Evolutionary conservation across 2,888 invertebrate genomes (phyloP), one percentile per base, ranked within the genome.

Genomic region (Stenodera caucasica): DNA sequence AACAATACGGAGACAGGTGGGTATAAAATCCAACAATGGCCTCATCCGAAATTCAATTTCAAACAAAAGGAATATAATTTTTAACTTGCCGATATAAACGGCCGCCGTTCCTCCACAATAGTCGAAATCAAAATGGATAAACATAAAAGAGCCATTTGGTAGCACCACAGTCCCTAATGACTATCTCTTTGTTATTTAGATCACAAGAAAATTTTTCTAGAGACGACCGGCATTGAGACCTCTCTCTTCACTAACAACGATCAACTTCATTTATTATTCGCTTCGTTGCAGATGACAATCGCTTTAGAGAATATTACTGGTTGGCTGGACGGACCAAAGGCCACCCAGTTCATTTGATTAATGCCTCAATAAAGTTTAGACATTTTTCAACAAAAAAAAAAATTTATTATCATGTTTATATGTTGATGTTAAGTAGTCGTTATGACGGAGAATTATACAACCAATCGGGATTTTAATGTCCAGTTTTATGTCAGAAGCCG

Each of bases 141-240:
- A 59, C 56, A 67, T 63, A 64, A 64, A 65, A 65, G 57, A 58
- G 57, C 61, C 62, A 66, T 66, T 65, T 61, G 58, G 37, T 37
- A 12, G 49, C 67, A 49, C 66, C 56, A 64, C 60, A 50, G 57
- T 57, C 56, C 60, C 56, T 69, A 67, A 69, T 69, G 67, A 69
- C 63, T 32, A 52, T 32, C 58, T 56, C 64, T 65, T 70, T 71
- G 71, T 71, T 66, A 71, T 70, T 71, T 67, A 67, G 68, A 71
- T 71, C 64, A 56, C 60, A 29, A 29, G 8, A 15, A 65, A 40
- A 32, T 32, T 12, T 8, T 7, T 15, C 45, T 30, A 15, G 26
- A 51, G 29, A 32, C 51, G 51, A 51, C 7, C 60, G 53, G 61
- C 35, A 14, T 35, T 23, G 45, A 68, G 69, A 67, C 67, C n/a